Evolutionary conservation across 2,888 invertebrate genomes (phyloP).

Genomic region (Pycnomerus fuliginosus): DNA sequence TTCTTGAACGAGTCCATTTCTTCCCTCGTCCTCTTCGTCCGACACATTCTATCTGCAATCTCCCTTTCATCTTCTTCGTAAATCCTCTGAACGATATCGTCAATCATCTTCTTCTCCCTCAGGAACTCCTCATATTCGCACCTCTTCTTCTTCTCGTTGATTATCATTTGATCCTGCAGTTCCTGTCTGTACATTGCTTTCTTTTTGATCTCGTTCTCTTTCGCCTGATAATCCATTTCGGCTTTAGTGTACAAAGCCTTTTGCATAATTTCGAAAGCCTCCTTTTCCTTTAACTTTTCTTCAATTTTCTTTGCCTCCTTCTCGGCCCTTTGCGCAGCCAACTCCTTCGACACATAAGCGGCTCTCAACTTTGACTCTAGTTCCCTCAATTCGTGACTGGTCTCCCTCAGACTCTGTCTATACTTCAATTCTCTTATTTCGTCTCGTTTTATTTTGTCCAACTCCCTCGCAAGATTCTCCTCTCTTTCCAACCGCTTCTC

Average conservation of each 20-base stretch:
- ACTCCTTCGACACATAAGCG: slow-evolving; percentile 71
- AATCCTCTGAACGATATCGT: slow-evolving; percentile 61
- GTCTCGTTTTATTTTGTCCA: slow-evolving; percentile 44
- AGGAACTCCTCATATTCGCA: slow-evolving; percentile 60
- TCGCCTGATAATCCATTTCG: slow-evolving; percentile 49
- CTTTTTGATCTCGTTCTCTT: slow-evolving; percentile 44
- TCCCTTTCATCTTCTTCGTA: slow-evolving; percentile 63
- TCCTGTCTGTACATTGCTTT: slow-evolving; percentile 55
- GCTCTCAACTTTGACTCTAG: slow-evolving; percentile 65
- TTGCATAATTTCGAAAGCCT: slow-evolving; percentile 48
- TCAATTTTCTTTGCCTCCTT: slow-evolving; percentile 61
- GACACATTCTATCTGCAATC: slow-evolving; percentile 54
- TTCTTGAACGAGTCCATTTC: slow-evolving; percentile 58
- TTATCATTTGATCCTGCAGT: slow-evolving; percentile 61
- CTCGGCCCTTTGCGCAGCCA: slow-evolving; percentile 65
- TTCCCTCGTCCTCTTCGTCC: slow-evolving; percentile 53
- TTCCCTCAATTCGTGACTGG: slow-evolving; percentile 63
- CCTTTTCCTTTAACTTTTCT: slow-evolving; percentile 55
- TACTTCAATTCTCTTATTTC: slow-evolving; percentile 44
- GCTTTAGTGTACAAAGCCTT: slow-evolving; percentile 50
- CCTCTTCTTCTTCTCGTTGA: slow-evolving; percentile 55
- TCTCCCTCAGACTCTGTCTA: slow-evolving; percentile 62
- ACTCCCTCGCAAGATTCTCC: slow-evolving; percentile 44
- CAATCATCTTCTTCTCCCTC: slow-evolving; percentile 63
- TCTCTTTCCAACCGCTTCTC: slow-evolving; percentile 35